Evolutionary conservation across 2,113 vertebrate genomes (phyloP).

Genomic region (Melanerpes aurifrons): DNA sequence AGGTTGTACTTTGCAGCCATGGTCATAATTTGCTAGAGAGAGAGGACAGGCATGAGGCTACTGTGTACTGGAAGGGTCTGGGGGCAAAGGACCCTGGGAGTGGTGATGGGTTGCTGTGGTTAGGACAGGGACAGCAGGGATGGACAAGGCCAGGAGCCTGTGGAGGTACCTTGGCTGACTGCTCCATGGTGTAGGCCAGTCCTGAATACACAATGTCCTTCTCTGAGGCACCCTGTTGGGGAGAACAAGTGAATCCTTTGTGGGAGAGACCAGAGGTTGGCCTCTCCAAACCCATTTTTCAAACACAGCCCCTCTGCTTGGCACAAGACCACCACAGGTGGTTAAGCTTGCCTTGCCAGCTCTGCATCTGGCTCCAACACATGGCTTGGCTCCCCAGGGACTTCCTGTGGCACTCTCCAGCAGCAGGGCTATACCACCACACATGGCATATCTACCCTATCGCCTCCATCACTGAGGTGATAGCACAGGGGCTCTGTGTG

Average conservation of each 20-base stretch:
- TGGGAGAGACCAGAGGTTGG: not conserved
- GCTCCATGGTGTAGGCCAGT: not conserved
- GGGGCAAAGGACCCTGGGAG: not conserved
- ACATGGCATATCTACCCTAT: not conserved
- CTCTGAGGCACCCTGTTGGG: slow-evolving; percentile 22
- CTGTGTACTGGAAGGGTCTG: not conserved
- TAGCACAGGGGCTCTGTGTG: too few species aligned
- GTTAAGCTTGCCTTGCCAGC: not conserved
- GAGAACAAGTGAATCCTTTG: not conserved
- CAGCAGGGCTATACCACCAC: not conserved
- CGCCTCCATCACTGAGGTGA: too few species aligned
- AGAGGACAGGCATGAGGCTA: not conserved
- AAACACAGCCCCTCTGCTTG: not conserved
- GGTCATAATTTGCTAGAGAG: slow-evolving; percentile 86
- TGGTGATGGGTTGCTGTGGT: not conserved
- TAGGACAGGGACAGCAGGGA: not conserved
- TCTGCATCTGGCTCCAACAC: not conserved
- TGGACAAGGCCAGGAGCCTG: not conserved
- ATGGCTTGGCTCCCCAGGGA: not conserved
- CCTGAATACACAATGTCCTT: not conserved
- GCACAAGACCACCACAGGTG: not conserved
- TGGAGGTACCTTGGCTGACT: not conserved
- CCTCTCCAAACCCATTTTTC: not conserved
- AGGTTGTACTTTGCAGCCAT: slow-evolving; percentile 86
- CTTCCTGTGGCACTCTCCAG: not conserved